Conservation (phyloP, 2,797 vertebrate genomes). For the Pempheris klunzingeri region DNA sequence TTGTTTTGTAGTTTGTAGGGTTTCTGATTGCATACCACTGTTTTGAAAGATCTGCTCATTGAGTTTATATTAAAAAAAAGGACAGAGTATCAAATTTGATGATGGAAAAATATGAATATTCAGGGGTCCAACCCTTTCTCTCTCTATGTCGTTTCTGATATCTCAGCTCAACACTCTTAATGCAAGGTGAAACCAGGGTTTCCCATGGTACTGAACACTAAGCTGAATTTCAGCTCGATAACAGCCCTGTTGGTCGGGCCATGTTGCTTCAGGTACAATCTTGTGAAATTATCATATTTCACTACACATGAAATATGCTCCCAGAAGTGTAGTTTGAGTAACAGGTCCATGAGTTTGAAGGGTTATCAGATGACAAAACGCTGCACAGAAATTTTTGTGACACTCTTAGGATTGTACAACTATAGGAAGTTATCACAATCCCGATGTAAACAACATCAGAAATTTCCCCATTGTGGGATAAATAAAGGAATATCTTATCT, state of each 20-base stretch:
- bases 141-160: background rate
- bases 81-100: background rate
- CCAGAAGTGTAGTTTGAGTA: background rate
- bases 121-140: background rate
- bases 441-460: too few relatives aligned
- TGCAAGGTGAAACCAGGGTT: background rate
- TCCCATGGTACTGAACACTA: background rate
- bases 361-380: background rate
- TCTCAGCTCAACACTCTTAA: background rate
- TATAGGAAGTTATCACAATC: too few relatives aligned
- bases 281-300: too few relatives aligned
- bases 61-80: background rate
- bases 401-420: too few relatives aligned
- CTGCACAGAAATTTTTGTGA: too few relatives aligned
- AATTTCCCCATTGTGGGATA: too few relatives aligned
- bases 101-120: background rate
- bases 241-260: too few relatives aligned
- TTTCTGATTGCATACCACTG: background rate
- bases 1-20: constrained; percentile 5
- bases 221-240: background rate
- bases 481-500: too few relatives aligned
- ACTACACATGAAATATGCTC: background rate
- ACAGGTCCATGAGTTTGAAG: background rate
- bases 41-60: constrained; percentile 1
- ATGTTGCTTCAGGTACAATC: too few relatives aligned